A percentile compares a stretch with the other conserved stretches of the same genome.
Evolutionary conservation across 1,140 invertebrate species (phyloP).

Genomic region (Chymomyza costata): DNA sequence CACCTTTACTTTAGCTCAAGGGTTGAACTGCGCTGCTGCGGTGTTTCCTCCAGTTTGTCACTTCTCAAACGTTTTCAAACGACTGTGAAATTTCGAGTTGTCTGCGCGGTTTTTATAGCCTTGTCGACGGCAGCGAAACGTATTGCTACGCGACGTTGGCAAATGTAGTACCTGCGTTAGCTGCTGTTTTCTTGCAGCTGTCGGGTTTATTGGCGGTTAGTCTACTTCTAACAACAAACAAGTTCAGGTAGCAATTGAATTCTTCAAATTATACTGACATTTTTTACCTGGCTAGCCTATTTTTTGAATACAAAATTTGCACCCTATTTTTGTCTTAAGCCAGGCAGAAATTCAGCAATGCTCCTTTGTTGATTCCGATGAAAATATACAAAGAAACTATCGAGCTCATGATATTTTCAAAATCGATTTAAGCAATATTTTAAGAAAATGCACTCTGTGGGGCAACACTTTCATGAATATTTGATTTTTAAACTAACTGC

Average conservation of each 20-base stretch:
- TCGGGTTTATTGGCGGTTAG: neutral
- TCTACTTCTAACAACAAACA: too few species aligned
- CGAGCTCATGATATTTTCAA: too few species aligned
- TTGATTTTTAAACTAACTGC: too few species aligned
- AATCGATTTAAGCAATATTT: too few species aligned
- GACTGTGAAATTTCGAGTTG: constrained; percentile 16
- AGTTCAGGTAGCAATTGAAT: neutral
- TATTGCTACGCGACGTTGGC: constrained; percentile 28
- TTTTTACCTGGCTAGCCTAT: constrained; percentile 3
- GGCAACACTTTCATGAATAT: too few species aligned
- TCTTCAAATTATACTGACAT: too few species aligned
- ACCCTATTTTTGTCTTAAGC: constrained; percentile 10
- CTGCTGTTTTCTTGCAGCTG: constrained; percentile 9
- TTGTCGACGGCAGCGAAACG: constrained; percentile 14
- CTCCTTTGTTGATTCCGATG: too few species aligned
- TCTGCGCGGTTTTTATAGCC: constrained; percentile 24
- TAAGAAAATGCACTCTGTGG: too few species aligned
- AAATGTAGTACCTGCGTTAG: constrained; percentile 17
- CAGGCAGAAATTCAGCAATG: too few species aligned
- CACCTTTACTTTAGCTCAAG: constrained; percentile 43
- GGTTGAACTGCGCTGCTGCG: constrained; percentile 8
- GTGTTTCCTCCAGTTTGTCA: constrained; percentile 18
- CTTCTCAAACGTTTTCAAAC: constrained; percentile 16
- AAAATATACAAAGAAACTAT: too few species aligned
- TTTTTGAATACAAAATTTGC: constrained; percentile 11